phyloP scores from a whole-genome alignment of 1,140 invertebrate genomes.

The Drosophila suzukii region DNA sequence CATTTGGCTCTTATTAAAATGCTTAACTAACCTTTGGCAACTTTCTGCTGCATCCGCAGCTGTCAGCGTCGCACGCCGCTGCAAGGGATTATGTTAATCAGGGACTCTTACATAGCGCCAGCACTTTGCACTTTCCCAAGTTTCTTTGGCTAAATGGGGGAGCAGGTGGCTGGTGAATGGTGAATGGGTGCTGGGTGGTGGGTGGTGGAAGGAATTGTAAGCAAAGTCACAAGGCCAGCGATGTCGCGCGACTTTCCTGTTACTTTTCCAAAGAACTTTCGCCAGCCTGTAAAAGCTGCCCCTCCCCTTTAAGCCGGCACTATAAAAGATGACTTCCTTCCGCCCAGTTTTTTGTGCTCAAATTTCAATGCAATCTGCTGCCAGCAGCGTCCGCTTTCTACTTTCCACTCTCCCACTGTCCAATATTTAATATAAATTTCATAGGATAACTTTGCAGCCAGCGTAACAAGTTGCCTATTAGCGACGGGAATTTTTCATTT shows the following conservation, averaged over 20 bases:
- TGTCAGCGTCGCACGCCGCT: constrained; percentile 68
- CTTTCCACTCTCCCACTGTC: constrained; percentile 5
- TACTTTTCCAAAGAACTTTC: constrained; percentile 57
- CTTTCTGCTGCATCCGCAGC: constrained; percentile 65
- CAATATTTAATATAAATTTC: constrained; percentile 70
- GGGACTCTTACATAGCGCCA: constrained; percentile 54
- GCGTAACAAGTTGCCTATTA: constrained; percentile 75
- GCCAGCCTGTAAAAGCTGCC: constrained; percentile 16
- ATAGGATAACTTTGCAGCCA: constrained; percentile 66
- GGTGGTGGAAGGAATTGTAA: constrained; percentile 4
- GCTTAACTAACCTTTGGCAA: constrained; percentile 77
- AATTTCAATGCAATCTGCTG: constrained; percentile 76
- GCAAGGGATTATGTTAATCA: constrained; percentile 79
- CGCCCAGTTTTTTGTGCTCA: constrained; percentile 43
- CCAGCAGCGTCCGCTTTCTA: constrained; percentile 13
- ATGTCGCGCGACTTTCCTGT: constrained; percentile 50
- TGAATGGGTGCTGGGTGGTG: no score
- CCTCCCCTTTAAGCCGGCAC: constrained; percentile 62
- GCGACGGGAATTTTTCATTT: constrained; percentile 58
- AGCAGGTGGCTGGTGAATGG: not conserved
- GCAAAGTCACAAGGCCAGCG: constrained; percentile 71
- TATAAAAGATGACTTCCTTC: constrained; percentile 79
- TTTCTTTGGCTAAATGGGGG: constrained; percentile 33
- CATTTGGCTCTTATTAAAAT: constrained; percentile 79
- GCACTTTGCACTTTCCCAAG: constrained; percentile 77